phyloP scores from a whole-genome alignment of 1,140 invertebrate species.

The Protaetia brevitarsis region DNA sequence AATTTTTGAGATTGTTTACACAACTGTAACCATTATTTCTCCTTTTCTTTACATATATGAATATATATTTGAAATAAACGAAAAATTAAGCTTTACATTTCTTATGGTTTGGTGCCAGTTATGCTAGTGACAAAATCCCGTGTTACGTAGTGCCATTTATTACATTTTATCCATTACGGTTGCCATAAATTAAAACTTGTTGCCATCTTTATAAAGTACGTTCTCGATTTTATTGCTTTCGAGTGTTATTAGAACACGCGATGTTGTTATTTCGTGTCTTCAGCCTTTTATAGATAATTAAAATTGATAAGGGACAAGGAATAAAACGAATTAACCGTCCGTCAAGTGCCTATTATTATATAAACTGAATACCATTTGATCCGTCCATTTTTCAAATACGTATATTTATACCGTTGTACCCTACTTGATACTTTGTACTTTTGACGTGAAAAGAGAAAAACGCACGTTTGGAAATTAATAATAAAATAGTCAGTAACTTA shows the following conservation, averaged over 20 bases:
- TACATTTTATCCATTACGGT: conserved; percentile 5
- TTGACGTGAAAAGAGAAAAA: background rate
- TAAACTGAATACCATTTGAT: conserved; percentile 18
- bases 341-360: conserved; percentile 21
- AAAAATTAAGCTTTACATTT: background rate
- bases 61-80: background rate
- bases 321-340: conserved; percentile 14
- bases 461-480: background rate
- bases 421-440: conserved; percentile 5
- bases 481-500: background rate
- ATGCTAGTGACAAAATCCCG: conserved; percentile 13
- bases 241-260: conserved; percentile 4
- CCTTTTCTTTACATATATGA: too few relatives aligned
- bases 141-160: conserved; percentile 22
- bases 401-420: background rate
- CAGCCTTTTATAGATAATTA: conserved; percentile 20
- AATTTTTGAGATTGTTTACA: too few relatives aligned
- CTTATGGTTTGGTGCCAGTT: background rate
- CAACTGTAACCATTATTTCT: too few relatives aligned
- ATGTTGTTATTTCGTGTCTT: conserved; percentile 21
- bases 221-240: conserved; percentile 13
- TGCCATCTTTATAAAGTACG: conserved; percentile 21
- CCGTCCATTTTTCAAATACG: conserved; percentile 22
- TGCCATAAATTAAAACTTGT: conserved; percentile 20
- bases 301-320: conserved; percentile 14